Conservation (phyloP, 2,797 vertebrate species). For the Chromis chromis region DNA sequence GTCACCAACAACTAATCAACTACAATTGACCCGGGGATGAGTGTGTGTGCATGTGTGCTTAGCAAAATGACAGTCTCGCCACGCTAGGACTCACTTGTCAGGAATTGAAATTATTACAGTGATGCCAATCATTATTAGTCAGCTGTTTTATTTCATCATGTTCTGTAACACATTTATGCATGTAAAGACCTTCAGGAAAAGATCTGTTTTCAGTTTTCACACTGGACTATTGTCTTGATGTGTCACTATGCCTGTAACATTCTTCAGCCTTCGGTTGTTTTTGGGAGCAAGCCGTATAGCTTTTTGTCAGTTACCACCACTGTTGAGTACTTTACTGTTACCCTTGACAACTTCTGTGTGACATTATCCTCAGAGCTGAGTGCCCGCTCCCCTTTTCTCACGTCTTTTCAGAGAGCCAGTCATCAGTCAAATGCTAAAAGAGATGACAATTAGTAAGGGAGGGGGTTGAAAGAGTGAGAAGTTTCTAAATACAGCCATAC, state of each 20-base stretch:
- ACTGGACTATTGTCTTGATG: conserved; percentile 7
- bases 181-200: conserved; percentile 8
- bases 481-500: conserved; percentile 82
- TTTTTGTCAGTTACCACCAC: conserved; percentile 23
- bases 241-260: not conserved
- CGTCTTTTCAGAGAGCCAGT: conserved; percentile 71
- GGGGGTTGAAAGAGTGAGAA: conserved; percentile 76
- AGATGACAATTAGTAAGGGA: conserved; percentile 78
- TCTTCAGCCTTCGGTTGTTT: conserved; percentile 36
- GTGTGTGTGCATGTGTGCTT: conserved; percentile 33
- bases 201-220: not conserved
- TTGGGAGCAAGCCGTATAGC: conserved; percentile 31
- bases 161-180: conserved; percentile 2
- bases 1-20: conserved; percentile 74
- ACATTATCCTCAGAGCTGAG: conserved; percentile 68
- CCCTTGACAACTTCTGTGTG: conserved; percentile 70
- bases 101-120: conserved; percentile 43
- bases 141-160: conserved; percentile 19
- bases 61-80: conserved; percentile 22
- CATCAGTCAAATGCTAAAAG: conserved; percentile 78
- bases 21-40: conserved; percentile 52
- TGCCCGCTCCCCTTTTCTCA: conserved; percentile 55
- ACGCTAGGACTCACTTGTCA: conserved; percentile 23
- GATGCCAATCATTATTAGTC: conserved; percentile 45
- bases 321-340: conserved; percentile 54